phyloP scores from a whole-genome alignment of 1,140 invertebrate genomes.

The Batillaria attramentaria region DNA sequence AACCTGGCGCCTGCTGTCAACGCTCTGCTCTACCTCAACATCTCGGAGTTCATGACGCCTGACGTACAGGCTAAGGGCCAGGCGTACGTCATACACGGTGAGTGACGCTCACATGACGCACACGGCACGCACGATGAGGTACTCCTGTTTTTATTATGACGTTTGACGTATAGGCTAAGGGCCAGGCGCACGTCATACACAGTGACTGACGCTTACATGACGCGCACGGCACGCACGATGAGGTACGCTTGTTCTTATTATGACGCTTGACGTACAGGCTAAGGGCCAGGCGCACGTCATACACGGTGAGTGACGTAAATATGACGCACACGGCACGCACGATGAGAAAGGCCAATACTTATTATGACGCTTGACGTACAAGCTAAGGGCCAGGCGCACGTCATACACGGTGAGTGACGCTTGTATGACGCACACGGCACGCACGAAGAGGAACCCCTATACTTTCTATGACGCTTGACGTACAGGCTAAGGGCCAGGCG shows the following conservation, averaged over 20 bases:
- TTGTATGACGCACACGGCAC: no score
- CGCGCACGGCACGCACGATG: no score
- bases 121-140: no score
- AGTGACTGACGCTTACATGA: no score
- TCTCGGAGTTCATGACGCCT: constrained; percentile 17
- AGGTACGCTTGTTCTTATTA: no score
- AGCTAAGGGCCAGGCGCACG: not conserved
- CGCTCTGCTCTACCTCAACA: constrained; percentile 34
- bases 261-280: constrained; percentile 11
- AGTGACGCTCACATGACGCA: no score
- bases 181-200: constrained; percentile 6
- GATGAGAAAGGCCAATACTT: no score
- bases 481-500: no score
- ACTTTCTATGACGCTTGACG: no score
- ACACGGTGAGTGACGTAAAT: constrained; percentile 35
- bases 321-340: no score
- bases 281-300: constrained; percentile 11
- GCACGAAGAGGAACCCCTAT: no score
- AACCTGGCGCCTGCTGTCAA: constrained; percentile 39
- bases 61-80: constrained; percentile 10
- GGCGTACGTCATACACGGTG: constrained; percentile 23
- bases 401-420: constrained; percentile 32
- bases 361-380: constrained; percentile 24
- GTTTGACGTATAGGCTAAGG: constrained; percentile 7
- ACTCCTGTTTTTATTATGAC: no score